A percentile compares a stretch with the other conserved stretches of the same genome.
Conservation (phyloP, 2,797 vertebrate species). For the Coluber constrictor region DNA sequence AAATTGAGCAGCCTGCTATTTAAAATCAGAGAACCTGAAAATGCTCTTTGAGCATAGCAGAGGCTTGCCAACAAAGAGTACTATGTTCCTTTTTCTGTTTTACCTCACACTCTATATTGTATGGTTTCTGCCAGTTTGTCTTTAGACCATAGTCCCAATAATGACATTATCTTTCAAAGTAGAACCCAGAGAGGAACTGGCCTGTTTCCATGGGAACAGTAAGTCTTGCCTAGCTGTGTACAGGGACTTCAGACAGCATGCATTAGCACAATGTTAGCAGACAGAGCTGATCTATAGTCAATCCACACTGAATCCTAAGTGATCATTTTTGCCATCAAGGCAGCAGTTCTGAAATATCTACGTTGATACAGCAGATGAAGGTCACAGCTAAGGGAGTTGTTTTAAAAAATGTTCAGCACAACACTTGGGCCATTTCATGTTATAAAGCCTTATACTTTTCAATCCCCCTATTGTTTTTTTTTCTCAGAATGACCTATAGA, state of each 20-base stretch:
- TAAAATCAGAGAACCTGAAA: not conserved
- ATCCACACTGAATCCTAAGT: conserved; percentile 11
- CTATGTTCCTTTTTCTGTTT: not conserved
- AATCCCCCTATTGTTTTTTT: not conserved
- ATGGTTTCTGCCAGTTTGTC: not conserved
- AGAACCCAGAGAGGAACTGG: not conserved
- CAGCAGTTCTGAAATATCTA: not conserved
- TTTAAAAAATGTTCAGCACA: not conserved
- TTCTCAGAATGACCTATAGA: not conserved
- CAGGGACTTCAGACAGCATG: conserved; percentile 2
- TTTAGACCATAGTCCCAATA: not conserved
- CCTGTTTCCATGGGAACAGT: conserved; percentile 22
- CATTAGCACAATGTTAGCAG: conserved; percentile 20
- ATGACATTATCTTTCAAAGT: conserved; percentile 13
- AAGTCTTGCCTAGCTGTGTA: conserved; percentile 9
- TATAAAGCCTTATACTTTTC: not conserved
- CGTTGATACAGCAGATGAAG: not conserved
- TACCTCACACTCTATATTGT: not conserved
- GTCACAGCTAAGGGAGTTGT: not conserved
- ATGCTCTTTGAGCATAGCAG: not conserved
- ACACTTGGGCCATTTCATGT: not conserved
- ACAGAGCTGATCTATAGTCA: conserved; percentile 23
- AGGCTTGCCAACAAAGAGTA: not conserved
- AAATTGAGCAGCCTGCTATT: not conserved
- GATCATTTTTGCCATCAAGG: not conserved